Conservation (phyloP, 2,113 vertebrate species). For the Pteropus alecto region DNA sequence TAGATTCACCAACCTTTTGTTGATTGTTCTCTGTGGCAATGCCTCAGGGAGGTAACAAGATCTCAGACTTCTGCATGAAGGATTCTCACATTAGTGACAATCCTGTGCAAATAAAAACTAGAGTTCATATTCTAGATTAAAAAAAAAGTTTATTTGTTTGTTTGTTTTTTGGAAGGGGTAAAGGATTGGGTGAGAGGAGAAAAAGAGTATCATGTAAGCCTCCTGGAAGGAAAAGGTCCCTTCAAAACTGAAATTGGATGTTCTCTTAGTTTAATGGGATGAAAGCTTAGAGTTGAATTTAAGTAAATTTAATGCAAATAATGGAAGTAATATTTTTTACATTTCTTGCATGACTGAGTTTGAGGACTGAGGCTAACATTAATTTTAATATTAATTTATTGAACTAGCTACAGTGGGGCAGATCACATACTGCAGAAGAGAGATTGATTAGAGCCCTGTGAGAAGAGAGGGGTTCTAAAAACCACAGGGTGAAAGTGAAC, state of each 20-base stretch:
- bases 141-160: not conserved
- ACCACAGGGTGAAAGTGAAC: not conserved
- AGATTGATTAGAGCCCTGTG: not conserved
- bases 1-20: not conserved
- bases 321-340: not conserved
- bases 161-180: not conserved
- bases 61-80: not conserved
- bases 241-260: not conserved
- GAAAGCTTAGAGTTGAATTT: not conserved
- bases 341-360: not conserved
- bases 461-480: not conserved
- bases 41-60: not conserved
- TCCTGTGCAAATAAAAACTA: not conserved
- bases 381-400: conserved; percentile 19
- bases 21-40: not conserved
- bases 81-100: not conserved
- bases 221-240: not conserved
- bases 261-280: not conserved
- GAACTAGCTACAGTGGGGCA: not conserved
- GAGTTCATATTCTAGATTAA: not conserved
- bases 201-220: not conserved
- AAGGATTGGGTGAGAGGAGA: not conserved
- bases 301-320: not conserved
- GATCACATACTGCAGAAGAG: not conserved
- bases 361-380: not conserved